Conservation (phyloP, 2,113 vertebrate species). For the Sceloporus undulatus region DNA sequence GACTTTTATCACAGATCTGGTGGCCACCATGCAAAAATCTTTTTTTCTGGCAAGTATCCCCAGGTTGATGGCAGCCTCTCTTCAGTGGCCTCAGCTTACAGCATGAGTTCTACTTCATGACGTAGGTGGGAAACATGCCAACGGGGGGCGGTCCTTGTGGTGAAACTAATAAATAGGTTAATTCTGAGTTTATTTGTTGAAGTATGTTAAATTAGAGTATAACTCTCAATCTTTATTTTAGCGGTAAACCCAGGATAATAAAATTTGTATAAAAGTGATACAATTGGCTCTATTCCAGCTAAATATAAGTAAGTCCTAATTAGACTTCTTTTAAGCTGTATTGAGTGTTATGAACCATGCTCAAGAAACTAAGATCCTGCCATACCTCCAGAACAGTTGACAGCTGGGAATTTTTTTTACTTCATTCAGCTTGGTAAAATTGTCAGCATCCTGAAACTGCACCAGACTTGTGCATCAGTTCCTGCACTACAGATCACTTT, state of each 20-base stretch:
- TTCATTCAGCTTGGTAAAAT: not conserved
- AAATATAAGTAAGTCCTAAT: not conserved
- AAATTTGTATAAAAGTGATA: not conserved
- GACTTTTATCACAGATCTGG: not conserved
- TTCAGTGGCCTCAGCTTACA: not conserved
- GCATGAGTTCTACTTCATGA: not conserved
- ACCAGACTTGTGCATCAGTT: not conserved
- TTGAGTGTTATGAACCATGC: not conserved
- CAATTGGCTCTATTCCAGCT: not conserved
- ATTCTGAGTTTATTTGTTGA: not conserved
- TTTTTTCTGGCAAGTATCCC: not conserved
- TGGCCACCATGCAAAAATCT: not conserved
- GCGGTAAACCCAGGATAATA: not conserved
- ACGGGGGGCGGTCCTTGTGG: not conserved
- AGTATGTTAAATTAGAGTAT: not conserved
- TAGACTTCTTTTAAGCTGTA: not conserved
- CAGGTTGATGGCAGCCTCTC: not conserved
- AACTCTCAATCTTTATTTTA: not conserved
- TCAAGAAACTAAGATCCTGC: not conserved
- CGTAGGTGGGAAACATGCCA: not conserved
- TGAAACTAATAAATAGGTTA: not conserved
- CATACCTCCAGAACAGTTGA: not conserved
- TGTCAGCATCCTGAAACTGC: not conserved
- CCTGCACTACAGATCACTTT: not conserved
- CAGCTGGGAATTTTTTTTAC: not conserved